Base-by-base conservation (phyloP, 92 coral and sea anemone species). In the Porites evermanni region DNA sequence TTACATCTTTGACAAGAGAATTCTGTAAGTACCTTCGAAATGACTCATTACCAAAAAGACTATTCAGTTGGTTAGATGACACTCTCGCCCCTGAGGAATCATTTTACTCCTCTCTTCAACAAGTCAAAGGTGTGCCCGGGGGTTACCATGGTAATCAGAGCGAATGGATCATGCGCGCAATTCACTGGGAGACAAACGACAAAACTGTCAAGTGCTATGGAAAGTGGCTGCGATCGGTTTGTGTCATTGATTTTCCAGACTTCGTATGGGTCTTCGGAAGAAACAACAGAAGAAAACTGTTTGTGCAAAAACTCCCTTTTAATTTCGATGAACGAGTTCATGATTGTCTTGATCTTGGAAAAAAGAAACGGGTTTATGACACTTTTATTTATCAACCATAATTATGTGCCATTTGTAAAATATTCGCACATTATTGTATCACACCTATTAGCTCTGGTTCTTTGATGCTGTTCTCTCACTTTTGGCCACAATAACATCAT, bases 241-340 rank as follows among this genome's bases (percentile, higher is more conserved):
- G 89, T 29, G 81, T 82, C 32, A 18, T 85, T 20, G 82, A 54
- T 24, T 56, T 85, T 16, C 32, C 60, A 67, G 89, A 85, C 75
- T 24, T 85, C 16, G 51, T 26, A 18, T 85, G 89, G 89, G n/a
- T 71, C 16, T 67, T 76, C 17, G 71, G 84, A 9, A 13, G 18
- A 18, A 72, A 63, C n/a, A 64, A 20, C 32, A 63, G 21, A 32
- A 32, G 53, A 12, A 77, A 85, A 23, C 64, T 85, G 10, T 85
- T 85, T 77, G 86, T 70, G 19, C 74, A 82, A 58, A 82, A 82
- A 47, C 54, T 82, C 12, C 79, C 79, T 47, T 82, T 82, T 71
- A 79, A 50, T 3, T 82, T 18, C 52, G 72, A 67, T 1, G 20
- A 17, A 69, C 64, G 61, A 14, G 50, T 82, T 29, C 19, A 60